phyloP scores from a whole-genome alignment of 2,888 invertebrate species.

The Hydrotaea diabolus region DNA sequence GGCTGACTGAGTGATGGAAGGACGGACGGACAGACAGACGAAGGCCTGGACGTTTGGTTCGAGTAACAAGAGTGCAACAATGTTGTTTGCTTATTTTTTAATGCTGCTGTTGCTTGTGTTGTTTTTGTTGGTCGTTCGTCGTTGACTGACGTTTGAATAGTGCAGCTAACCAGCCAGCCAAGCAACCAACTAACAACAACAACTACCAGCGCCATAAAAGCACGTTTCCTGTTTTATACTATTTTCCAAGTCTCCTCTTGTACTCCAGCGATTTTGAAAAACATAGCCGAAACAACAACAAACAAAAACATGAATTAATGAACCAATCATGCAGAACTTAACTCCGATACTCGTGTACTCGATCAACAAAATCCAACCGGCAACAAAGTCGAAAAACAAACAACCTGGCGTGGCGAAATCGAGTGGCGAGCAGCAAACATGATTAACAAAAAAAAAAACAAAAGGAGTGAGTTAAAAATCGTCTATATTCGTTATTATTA shows the following conservation, averaged over 20 bases:
- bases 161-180: neutral
- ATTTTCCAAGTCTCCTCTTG: slow-evolving; percentile 17
- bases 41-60: neutral
- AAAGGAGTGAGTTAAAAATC: neutral
- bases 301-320: slow-evolving; percentile 50
- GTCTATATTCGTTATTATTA: neutral
- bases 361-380: slow-evolving; percentile 5
- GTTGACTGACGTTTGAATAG: slow-evolving; percentile 28
- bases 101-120: neutral
- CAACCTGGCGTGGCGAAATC: neutral
- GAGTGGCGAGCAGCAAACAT: neutral
- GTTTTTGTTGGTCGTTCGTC: neutral
- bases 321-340: slow-evolving; percentile 64
- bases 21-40: too few species aligned
- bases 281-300: neutral
- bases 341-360: neutral
- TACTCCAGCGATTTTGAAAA: slow-evolving; percentile 7
- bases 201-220: slow-evolving; percentile 22
- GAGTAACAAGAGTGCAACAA: slow-evolving; percentile 17
- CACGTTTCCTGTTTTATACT: slow-evolving; percentile 43
- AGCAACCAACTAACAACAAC: slow-evolving; percentile 8
- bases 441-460: slow-evolving; percentile 30
- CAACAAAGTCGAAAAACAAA: slow-evolving; percentile 9
- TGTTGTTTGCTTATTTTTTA: slow-evolving; percentile 5
- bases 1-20: neutral